Base-by-base conservation (phyloP, 2,888 invertebrate genomes). In the Noctua janthina region DNA sequence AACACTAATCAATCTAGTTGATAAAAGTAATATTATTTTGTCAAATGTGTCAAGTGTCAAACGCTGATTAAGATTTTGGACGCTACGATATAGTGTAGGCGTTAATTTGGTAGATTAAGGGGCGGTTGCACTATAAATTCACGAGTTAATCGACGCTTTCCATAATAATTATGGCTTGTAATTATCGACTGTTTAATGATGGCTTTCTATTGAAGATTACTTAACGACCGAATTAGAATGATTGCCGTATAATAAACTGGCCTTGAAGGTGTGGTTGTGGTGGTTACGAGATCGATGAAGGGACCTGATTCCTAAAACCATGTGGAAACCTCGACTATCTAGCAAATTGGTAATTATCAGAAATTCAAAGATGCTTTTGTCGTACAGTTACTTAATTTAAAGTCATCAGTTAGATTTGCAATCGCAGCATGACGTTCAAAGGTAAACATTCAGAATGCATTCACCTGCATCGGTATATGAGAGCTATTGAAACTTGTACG, bases 1-100 rank as follows among this genome's bases (percentile, higher is more conserved):
- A 66, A 80, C 80, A 72, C 81, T 78, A 79, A 89, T 89, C 85
- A 88, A 89, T 87, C 88, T 82, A 79, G 64, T 86, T 89, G 72
- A 80, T 83, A 86, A 84, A 87, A 86, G 71, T 79, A 83, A 86
- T 84, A 88, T 76, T 79, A 81, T 81, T 83, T 85, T 79, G 79
- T 85, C 79, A 81, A 88, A 83, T 74, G 74, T 87, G 85, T 86
- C 84, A 74, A 68, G 46, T 64, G 69, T 78, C 80, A 77, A 87
- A 83, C 83, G 80, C 66, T 86, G 74, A 77, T 86, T 85, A 83
- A 64, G 72, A 80, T 68, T 78, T 75, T 13, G 51, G 72, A 75
- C 72, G 59, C 23, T 69, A 75, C 72, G 59, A 17, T 69, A 23
- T 64, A 67, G 43, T 39, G 62, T 67, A 43, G 59, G 64, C 49